Evolutionary conservation across 2,888 invertebrate genomes (phyloP).

Genomic region (Drosophila basisetae): DNA sequence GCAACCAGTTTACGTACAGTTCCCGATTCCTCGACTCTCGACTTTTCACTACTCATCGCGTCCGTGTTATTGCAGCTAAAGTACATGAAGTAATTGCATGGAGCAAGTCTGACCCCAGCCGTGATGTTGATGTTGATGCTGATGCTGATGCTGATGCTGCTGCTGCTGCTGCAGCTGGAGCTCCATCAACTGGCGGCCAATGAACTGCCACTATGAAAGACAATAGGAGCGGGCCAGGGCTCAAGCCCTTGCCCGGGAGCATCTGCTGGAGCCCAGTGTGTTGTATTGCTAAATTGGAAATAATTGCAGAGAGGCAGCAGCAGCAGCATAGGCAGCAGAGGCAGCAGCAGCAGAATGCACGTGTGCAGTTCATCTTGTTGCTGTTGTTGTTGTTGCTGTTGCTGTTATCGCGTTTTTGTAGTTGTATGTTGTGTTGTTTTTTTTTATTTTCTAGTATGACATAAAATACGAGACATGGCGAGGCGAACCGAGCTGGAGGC

Average conservation of each 20-base stretch:
- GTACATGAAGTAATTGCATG: slow-evolving; percentile 81
- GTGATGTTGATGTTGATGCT: slow-evolving; percentile 50
- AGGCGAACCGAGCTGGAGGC: slow-evolving; percentile 13
- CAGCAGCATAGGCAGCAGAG: slow-evolving; percentile 17
- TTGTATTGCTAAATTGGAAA: slow-evolving; percentile 80
- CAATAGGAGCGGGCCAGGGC: slow-evolving; percentile 64
- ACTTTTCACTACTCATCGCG: slow-evolving; percentile 55
- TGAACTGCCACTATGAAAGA: slow-evolving; percentile 72
- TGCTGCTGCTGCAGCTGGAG: slow-evolving; percentile 43
- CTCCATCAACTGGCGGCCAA: slow-evolving; percentile 64
- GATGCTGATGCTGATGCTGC: slow-evolving; percentile 27
- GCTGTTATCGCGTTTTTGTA: slow-evolving; percentile 62
- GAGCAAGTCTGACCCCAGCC: slow-evolving; percentile 55
- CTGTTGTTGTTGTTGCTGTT: slow-evolving; percentile 43
- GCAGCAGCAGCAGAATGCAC: slow-evolving; percentile 60
- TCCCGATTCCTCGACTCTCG: slow-evolving; percentile 38
- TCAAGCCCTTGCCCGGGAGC: slow-evolving; percentile 21
- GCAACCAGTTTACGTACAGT: slow-evolving; percentile 79
- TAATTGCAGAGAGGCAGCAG: slow-evolving; percentile 70
- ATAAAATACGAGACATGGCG: slow-evolving; percentile 57
- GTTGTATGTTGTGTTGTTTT: slow-evolving; percentile 38
- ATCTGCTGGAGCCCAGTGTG: slow-evolving; percentile 55
- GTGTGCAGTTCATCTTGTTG: slow-evolving; percentile 60
- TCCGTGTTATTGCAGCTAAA: slow-evolving; percentile 75
- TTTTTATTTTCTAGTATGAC: slow-evolving; percentile 60